Conservation (phyloP, 1,140 invertebrate genomes). For the Eurytemora carolleeae region DNA sequence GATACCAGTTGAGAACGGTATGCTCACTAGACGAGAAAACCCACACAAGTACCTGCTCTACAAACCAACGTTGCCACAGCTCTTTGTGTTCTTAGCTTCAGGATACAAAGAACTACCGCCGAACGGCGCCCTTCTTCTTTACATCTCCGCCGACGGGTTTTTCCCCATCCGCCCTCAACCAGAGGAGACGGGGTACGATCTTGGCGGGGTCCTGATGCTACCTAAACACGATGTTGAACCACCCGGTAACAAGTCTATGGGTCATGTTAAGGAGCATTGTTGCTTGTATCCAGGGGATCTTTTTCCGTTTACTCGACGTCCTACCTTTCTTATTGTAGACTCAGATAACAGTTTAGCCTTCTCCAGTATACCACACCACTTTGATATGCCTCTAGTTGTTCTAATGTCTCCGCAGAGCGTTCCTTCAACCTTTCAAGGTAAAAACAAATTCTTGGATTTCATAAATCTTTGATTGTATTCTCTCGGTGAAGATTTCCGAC, state of each 20-base stretch:
- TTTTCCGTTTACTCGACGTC: conserved; percentile 72
- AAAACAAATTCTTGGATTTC: too few species aligned
- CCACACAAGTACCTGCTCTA: conserved; percentile 92
- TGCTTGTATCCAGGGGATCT: conserved; percentile 76
- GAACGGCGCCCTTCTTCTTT: conserved; percentile 71
- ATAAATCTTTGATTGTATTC: too few species aligned
- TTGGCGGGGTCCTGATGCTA: conserved; percentile 51
- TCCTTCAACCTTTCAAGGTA: conserved; percentile 61
- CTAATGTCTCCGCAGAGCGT: conserved; percentile 81
- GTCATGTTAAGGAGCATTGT: conserved; percentile 46
- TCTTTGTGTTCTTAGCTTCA: conserved; percentile 78
- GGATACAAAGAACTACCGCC: conserved; percentile 66
- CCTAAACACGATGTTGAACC: conserved; percentile 4
- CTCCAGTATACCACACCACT: conserved; percentile 71
- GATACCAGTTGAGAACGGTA: conserved; percentile 25
- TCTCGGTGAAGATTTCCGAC: too few species aligned
- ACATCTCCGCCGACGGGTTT: conserved; percentile 80
- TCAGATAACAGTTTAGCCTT: conserved; percentile 88
- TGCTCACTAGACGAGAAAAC: conserved; percentile 52
- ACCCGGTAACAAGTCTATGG: conserved; percentile 26
- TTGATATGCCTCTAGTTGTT: conserved; percentile 81
- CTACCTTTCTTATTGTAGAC: conserved; percentile 79
- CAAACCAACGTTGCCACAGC: conserved; percentile 80
- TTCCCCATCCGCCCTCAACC: conserved; percentile 67
- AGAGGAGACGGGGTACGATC: conserved; percentile 78